A percentile compares a stretch with the other conserved stretches of the same genome.
phyloP scores from a whole-genome alignment of 2,797 vertebrate species.

The Ceryle rudis region DNA sequence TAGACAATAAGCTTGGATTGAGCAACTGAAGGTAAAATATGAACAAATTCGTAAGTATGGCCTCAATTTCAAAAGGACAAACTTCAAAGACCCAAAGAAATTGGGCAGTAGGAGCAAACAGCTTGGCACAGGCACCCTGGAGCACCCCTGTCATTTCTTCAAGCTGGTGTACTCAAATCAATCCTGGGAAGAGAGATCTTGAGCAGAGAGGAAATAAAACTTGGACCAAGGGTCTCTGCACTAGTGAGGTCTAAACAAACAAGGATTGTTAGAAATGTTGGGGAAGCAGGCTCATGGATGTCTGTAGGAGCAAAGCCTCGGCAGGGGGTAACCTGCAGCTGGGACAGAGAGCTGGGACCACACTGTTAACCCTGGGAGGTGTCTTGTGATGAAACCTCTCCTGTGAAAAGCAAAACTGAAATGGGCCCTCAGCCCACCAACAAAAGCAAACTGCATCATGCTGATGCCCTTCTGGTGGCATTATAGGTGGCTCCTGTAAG shows the following conservation, averaged over 20 bases:
- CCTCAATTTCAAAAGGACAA: neutral
- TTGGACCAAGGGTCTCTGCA: neutral
- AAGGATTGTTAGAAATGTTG: neutral
- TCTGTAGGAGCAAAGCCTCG: neutral
- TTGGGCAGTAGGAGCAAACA: neutral
- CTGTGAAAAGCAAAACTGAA: neutral
- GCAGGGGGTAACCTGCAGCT: neutral
- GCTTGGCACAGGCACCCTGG: neutral
- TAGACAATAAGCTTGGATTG: neutral
- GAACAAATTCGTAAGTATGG: neutral
- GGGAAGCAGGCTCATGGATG: neutral
- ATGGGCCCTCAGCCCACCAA: rapidly evolving
- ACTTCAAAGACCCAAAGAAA: neutral
- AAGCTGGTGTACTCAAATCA: neutral
- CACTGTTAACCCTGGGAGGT: rapidly evolving
- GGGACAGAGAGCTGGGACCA: neutral
- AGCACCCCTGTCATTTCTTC: neutral
- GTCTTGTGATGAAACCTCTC: neutral
- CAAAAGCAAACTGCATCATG: neutral
- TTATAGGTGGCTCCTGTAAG: neutral
- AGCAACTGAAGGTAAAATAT: neutral
- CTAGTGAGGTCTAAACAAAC: neutral
- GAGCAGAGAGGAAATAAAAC: neutral
- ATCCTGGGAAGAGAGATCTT: neutral
- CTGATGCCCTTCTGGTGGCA: neutral